These are phyloP conservation scores for Acrobasis consociella DNA, from an alignment of 2,888 invertebrate genomes.

Conservation along the genomic window DNA sequence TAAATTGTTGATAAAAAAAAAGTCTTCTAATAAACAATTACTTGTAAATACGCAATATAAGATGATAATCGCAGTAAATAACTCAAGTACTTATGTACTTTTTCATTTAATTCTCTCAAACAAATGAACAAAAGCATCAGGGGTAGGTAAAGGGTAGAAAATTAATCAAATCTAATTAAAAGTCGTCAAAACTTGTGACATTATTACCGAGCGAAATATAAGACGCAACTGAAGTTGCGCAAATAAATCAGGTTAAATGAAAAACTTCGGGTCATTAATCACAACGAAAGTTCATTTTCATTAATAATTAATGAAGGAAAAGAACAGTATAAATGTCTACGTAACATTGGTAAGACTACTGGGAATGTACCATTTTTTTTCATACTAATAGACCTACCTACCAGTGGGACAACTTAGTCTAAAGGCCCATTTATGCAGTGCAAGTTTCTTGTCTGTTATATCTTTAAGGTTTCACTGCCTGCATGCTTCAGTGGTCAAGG, in stretches of 20 bases:
- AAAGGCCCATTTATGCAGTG: no score
- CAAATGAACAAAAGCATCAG: neutral
- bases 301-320: neutral
- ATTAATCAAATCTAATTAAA: constrained; percentile 13
- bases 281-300: neutral
- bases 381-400: no score
- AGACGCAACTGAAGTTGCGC: neutral
- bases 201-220: neutral
- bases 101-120: neutral
- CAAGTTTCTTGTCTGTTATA: no score
- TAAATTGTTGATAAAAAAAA: no score
- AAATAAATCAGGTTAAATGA: constrained; percentile 14
- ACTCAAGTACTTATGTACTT: neutral
- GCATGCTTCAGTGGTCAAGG: no score
- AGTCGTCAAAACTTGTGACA: constrained; percentile 10
- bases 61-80: neutral
- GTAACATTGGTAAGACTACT: no score
- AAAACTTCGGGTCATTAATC: constrained; percentile 6
- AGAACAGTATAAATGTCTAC: no score
- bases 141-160: neutral
- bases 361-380: no score
- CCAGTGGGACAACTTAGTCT: no score
- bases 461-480: no score
- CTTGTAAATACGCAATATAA: no score
- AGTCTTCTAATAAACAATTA: no score